phyloP scores from a whole-genome alignment of 2,888 invertebrate species.

The Chrysomela aeneicollis region DNA sequence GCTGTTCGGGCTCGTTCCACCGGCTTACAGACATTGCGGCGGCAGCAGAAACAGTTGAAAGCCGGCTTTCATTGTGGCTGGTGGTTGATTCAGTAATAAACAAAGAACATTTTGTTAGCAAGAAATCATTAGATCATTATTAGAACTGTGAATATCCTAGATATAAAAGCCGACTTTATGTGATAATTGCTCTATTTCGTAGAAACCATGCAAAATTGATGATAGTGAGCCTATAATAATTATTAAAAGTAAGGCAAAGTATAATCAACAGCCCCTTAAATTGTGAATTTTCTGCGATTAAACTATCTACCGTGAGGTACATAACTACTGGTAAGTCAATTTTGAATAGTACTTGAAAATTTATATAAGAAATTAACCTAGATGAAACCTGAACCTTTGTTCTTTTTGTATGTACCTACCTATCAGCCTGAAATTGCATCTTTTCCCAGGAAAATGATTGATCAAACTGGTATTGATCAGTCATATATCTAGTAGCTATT shows the following conservation, averaged over 20 bases:
- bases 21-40: slow-evolving; percentile 46
- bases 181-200: slow-evolving; percentile 32
- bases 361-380: too few relatives aligned
- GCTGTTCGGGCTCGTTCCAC: slow-evolving; percentile 42
- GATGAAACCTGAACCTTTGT: too few relatives aligned
- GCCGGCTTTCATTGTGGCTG: slow-evolving; percentile 36
- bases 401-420: background rate
- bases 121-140: background rate
- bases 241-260: background rate
- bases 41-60: slow-evolving; percentile 42
- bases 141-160: background rate
- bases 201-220: slow-evolving; percentile 23
- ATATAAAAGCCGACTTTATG: slow-evolving; percentile 19
- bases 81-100: slow-evolving; percentile 1
- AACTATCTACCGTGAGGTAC: slow-evolving; percentile 24
- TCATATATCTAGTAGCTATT: background rate
- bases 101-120: slow-evolving; percentile 4
- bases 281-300: slow-evolving; percentile 26
- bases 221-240: slow-evolving; percentile 22
- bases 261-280: slow-evolving; percentile 18
- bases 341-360: slow-evolving; percentile 17
- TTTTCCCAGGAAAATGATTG: background rate
- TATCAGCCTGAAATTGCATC: background rate
- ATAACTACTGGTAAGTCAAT: slow-evolving; percentile 35
- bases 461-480: background rate